These are phyloP conservation scores for Stomorhina lunata DNA, from an alignment of 2,888 invertebrate species.

Conservation along the genomic window DNA sequence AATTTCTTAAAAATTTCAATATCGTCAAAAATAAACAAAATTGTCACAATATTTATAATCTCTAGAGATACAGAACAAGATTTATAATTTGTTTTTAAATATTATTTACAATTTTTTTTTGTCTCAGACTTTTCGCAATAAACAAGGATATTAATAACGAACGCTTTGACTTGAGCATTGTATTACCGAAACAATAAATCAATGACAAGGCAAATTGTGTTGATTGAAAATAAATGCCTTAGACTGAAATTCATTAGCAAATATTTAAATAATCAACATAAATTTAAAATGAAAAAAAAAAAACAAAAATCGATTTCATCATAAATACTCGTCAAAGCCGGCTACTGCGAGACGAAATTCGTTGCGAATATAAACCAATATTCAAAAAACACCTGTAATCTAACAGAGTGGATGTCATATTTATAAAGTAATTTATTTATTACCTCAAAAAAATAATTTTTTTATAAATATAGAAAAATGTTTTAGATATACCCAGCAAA, in stretches of 20 bases:
- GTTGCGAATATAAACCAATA: no score
- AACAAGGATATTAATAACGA: neutral
- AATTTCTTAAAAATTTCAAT: no score
- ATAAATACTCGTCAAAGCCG: neutral
- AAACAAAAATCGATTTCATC: neutral
- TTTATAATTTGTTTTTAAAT: no score
- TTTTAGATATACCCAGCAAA: no score
- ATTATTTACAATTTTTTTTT: neutral
- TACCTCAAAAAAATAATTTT: conserved; percentile 18
- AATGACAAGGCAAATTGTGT: neutral
- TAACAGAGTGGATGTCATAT: neutral
- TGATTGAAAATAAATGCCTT: neutral
- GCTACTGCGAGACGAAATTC: no score
- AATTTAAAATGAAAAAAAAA: neutral
- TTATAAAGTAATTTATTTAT: conserved; percentile 22
- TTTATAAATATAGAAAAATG: neutral
- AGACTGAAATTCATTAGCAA: neutral
- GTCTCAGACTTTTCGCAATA: no score
- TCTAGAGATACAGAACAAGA: no score
- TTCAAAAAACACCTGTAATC: conserved; percentile 43
- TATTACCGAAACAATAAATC: no score
- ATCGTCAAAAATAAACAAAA: no score
- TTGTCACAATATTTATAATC: no score
- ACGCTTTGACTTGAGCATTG: neutral
- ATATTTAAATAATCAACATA: neutral